These are phyloP conservation scores for Acleris literana DNA, from an alignment of 2,888 invertebrate genomes.

Conservation along the genomic window DNA sequence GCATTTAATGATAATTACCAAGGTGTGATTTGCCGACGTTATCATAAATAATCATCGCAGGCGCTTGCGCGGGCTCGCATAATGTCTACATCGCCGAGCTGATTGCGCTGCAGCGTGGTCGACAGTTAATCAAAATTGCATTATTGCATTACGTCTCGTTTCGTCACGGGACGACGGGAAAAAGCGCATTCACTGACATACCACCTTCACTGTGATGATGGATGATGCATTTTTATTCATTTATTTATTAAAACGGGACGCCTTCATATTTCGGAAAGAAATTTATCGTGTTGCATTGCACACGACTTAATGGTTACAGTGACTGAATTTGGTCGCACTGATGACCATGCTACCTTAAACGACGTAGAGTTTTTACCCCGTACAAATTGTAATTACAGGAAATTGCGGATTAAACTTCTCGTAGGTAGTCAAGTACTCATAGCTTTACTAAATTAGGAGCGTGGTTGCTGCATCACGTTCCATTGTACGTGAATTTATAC, in stretches of 20 bases:
- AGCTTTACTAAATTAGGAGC: neutral
- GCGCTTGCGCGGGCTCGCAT: slow-evolving; percentile 45
- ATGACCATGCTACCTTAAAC: neutral
- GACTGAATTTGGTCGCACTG: slow-evolving; percentile 8
- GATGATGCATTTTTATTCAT: slow-evolving; percentile 51
- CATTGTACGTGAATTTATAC: neutral
- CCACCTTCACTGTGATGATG: slow-evolving; percentile 61
- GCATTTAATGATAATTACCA: slow-evolving; percentile 13
- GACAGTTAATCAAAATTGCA: slow-evolving; percentile 78
- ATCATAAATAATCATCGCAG: slow-evolving; percentile 32
- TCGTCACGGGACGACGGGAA: slow-evolving; percentile 65
- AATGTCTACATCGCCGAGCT: slow-evolving; percentile 66
- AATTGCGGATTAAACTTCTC: neutral
- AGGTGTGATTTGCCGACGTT: slow-evolving; percentile 27
- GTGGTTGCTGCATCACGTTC: neutral
- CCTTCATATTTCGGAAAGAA: slow-evolving; percentile 2
- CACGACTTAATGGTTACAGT: neutral
- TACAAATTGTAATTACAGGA: neutral
- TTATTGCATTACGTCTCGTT: slow-evolving; percentile 62
- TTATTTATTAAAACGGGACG: slow-evolving; percentile 18
- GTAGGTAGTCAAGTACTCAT: neutral
- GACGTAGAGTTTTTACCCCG: neutral
- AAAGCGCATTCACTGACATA: slow-evolving; percentile 59
- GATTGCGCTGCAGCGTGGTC: slow-evolving; percentile 55
- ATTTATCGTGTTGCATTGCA: neutral